phyloP scores from a whole-genome alignment of 2,888 invertebrate species.

The Melolontha melolontha region DNA sequence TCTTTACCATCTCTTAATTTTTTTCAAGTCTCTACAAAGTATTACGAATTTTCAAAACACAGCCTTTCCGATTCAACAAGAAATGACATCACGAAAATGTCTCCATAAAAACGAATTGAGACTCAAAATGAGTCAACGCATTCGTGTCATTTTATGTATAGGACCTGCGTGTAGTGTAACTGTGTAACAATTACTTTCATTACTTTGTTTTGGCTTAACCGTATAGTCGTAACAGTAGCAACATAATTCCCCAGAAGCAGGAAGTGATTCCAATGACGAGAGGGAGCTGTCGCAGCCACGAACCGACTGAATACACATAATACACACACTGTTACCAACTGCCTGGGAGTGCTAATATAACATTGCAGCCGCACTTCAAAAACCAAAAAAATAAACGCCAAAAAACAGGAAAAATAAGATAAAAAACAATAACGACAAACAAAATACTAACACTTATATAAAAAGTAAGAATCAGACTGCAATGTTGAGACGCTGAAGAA shows the following conservation, averaged over 20 bases:
- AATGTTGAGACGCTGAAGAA: conserved; percentile 31
- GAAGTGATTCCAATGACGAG: conserved; percentile 90
- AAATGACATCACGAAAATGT: conserved; percentile 2
- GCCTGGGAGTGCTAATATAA: conserved; percentile 66
- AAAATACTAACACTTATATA: conserved; percentile 24
- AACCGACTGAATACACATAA: conserved; percentile 68
- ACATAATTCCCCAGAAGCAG: conserved; percentile 87
- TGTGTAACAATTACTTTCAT: conserved; percentile 32
- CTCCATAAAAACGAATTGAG: neutral
- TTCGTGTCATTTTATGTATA: conserved; percentile 30
- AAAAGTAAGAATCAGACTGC: conserved; percentile 29
- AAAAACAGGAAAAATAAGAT: conserved; percentile 34
- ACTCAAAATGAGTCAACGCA: conserved; percentile 5
- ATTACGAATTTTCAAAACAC: conserved; percentile 21
- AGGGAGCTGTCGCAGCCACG: conserved; percentile 77
- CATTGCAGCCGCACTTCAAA: conserved; percentile 56
- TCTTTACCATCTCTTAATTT: neutral
- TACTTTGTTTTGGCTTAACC: conserved; percentile 55
- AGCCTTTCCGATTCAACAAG: conserved; percentile 29
- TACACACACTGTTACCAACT: conserved; percentile 59
- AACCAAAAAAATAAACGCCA: conserved; percentile 30
- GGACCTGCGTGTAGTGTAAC: conserved; percentile 44
- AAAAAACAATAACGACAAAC: conserved; percentile 19
- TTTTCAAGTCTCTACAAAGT: conserved; percentile 23
- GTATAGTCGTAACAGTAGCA: conserved; percentile 80